phyloP scores from a whole-genome alignment of 2,888 invertebrate genomes.

The Hydrotaea diabolus region DNA sequence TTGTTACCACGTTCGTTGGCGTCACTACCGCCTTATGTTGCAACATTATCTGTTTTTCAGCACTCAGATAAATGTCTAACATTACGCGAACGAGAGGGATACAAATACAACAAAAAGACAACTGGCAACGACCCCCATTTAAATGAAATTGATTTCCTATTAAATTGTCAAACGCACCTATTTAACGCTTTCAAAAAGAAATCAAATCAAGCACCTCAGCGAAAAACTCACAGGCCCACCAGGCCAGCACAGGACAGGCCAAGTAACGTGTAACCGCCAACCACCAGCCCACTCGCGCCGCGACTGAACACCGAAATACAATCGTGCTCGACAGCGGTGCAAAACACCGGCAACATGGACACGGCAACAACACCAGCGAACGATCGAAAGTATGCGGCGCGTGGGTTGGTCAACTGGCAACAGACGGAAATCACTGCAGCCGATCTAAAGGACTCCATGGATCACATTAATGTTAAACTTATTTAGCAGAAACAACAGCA shows the following conservation, averaged over 20 bases:
- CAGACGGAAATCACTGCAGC: slow-evolving; percentile 15
- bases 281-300: slow-evolving; percentile 31
- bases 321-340: background rate
- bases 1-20: background rate
- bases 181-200: slow-evolving; percentile 67
- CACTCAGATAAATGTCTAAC: slow-evolving; percentile 66
- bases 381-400: slow-evolving; percentile 54
- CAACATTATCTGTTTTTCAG: slow-evolving; percentile 67
- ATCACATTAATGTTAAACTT: slow-evolving; percentile 58
- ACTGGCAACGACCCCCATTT: slow-evolving; percentile 56
- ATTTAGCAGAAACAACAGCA: slow-evolving; percentile 33
- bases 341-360: slow-evolving; percentile 19
- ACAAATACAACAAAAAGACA: background rate
- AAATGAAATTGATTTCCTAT: slow-evolving; percentile 70
- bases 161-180: slow-evolving; percentile 72
- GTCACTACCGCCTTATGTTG: slow-evolving; percentile 22
- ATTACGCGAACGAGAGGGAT: slow-evolving; percentile 26
- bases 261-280: background rate
- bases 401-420: slow-evolving; percentile 69
- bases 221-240: slow-evolving; percentile 38
- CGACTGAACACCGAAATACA: slow-evolving; percentile 26
- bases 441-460: slow-evolving; percentile 61
- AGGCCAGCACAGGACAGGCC: background rate
- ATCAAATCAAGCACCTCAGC: slow-evolving; percentile 42
- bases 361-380: background rate